phyloP scores from a whole-genome alignment of 2,113 vertebrate species.

The Sinocyclocheilus rhinocerous region DNA sequence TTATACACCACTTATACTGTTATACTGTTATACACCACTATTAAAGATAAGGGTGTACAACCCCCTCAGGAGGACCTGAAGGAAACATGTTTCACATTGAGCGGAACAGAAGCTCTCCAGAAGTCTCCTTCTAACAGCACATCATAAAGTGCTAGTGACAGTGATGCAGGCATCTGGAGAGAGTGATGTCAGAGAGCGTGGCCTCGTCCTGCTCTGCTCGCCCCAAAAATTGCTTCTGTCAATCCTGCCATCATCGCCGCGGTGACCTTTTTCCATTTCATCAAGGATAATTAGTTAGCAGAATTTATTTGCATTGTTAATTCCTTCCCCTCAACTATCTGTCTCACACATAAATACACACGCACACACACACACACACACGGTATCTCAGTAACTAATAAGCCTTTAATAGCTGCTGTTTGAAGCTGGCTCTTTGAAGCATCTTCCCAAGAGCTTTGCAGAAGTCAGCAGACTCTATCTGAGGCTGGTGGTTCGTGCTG shows the following conservation, averaged over 20 bases:
- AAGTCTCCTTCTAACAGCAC: constrained; percentile 2
- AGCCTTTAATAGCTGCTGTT: constrained; percentile 66
- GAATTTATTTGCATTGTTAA: constrained; percentile 78
- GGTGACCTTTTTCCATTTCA: constrained; percentile 71
- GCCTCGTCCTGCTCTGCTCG: background rate
- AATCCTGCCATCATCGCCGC: constrained; percentile 60
- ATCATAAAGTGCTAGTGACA: background rate
- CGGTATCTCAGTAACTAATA: constrained; percentile 57
- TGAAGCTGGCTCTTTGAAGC: constrained; percentile 53
- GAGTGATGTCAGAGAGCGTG: constrained; percentile 29
- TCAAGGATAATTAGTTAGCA: constrained; percentile 72
- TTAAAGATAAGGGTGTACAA: background rate
- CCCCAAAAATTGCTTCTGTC: constrained; percentile 19
- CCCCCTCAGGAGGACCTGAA: background rate
- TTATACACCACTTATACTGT: too few relatives aligned
- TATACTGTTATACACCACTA: too few relatives aligned
- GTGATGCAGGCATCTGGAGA: background rate
- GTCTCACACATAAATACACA: too few relatives aligned
- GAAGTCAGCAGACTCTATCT: constrained; percentile 34
- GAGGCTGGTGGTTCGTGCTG: background rate
- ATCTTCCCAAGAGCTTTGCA: constrained; percentile 26
- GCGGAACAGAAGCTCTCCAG: background rate
- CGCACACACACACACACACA: constrained; percentile 27
- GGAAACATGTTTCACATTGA: background rate
- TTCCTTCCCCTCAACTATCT: constrained; percentile 53